phyloP scores from a whole-genome alignment of 2,888 invertebrate species.

The Coenonympha glycerion region DNA sequence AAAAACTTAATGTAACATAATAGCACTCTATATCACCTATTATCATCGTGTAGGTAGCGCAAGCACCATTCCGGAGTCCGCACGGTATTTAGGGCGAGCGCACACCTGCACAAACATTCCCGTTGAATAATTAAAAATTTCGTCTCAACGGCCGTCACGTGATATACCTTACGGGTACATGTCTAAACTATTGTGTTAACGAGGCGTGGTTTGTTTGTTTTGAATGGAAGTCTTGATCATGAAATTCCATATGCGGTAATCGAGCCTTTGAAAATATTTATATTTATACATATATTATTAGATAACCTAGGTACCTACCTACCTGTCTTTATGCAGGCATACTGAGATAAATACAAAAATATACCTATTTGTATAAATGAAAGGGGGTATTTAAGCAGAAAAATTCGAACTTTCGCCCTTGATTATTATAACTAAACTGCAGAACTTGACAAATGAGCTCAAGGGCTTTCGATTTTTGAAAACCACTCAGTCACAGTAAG shows the following conservation, averaged over 20 bases:
- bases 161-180: not conserved
- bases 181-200: slow-evolving; percentile 16
- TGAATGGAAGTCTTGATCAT: slow-evolving; percentile 7
- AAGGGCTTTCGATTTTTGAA: no score
- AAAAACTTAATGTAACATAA: not conserved
- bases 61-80: no score
- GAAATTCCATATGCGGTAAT: not conserved
- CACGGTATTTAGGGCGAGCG: slow-evolving; percentile 50
- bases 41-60: slow-evolving; percentile 27
- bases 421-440: no score
- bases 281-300: no score
- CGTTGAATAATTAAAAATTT: slow-evolving; percentile 48
- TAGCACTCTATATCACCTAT: not conserved
- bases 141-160: slow-evolving; percentile 26
- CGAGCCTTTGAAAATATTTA: not conserved
- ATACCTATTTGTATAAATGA: no score
- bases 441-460: no score
- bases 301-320: no score
- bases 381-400: no score
- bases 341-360: no score
- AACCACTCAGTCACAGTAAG: no score
- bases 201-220: slow-evolving; percentile 14
- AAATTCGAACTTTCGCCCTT: no score
- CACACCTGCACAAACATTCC: slow-evolving; percentile 58
- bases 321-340: no score